Base-by-base conservation (phyloP, 1,140 invertebrate species). In the Hyles vespertilio region DNA sequence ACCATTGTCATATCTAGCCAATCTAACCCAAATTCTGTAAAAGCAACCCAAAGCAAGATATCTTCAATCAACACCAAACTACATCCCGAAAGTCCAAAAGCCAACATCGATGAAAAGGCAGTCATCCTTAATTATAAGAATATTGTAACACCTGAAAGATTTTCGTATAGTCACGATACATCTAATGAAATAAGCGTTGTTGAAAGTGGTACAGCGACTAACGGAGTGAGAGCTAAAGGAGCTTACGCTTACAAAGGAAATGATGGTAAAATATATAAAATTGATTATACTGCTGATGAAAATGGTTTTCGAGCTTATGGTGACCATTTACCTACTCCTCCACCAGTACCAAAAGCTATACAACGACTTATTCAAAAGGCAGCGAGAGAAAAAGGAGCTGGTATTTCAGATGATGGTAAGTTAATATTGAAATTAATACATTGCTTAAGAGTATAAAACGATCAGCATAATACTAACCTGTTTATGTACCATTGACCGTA, bases 261-360 rank as follows among this genome's bases (percentile, higher is more conserved):
- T 65, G 92, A 93, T 82, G 92, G 92, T 46, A 88, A 91, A 72
- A 77, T 89, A 7, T 93, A 93, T 61, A 89, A 79, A 8, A 91
- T 95, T 49, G 91, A 91, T 53, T 96, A 96, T 76, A 93, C 92
- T 46, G 91, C 91, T 51, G 91, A 92, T 69, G 89, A 90, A 72
- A 90, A 91, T 69, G 91, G 92, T 34, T 92, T 91, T 71, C 81
- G 84, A 65, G 89, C 91, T 3, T 79, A 84, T 57, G 95, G 95
- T 44, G 94, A 94, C 69, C 95, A 96, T 89, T 22, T 22, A 22
- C 22, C 22, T 22, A 22, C 22, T 22, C 92, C 95, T 56, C 90
- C 90, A 8, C 90, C 91, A 5, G 79, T 91, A 57, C 90, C 90
- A 55, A 73, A 83, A 50, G 90, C 70, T 10, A 90, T 90, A 69